Evolutionary conservation across 2,113 vertebrate genomes (phyloP).

Genomic region (Thalassarche chlororhynchos): DNA sequence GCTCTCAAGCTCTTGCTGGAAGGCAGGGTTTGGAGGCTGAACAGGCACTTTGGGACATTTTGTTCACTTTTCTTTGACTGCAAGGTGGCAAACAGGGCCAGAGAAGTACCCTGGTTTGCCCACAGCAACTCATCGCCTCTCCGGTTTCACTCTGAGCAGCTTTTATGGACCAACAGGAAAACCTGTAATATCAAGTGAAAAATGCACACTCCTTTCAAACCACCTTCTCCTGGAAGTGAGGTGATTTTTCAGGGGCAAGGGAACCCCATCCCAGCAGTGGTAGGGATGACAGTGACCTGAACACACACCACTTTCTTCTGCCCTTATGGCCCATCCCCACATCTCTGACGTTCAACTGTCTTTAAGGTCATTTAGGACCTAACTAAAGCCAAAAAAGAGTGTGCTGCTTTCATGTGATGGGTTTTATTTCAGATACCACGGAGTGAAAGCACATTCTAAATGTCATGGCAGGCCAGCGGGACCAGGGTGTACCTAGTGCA

Average conservation of each 20-base stretch:
- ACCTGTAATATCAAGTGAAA: not conserved
- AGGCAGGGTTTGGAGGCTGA: not conserved
- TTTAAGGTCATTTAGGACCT: not conserved
- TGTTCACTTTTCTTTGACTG: not conserved
- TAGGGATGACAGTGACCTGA: not conserved
- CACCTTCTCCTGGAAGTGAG: not conserved
- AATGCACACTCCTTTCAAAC: not conserved
- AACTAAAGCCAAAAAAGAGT: not conserved
- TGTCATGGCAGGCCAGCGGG: rapidly evolving
- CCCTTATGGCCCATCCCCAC: not conserved
- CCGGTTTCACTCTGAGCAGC: not conserved
- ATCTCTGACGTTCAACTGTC: not conserved
- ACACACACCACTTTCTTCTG: not conserved
- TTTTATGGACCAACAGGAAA: not conserved
- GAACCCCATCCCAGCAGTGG: rapidly evolving
- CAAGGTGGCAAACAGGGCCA: not conserved
- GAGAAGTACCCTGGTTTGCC: not conserved
- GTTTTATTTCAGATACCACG: not conserved
- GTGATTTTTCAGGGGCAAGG: not conserved
- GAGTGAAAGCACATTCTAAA: not conserved
- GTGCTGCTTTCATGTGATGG: not conserved
- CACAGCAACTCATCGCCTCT: not conserved
- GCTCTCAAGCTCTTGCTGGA: not conserved
- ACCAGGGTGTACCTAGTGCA: not conserved
- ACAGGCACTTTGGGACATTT: not conserved